Percentiles rank a stretch among this genome's conserved stretches.
phyloP scores from a whole-genome alignment of 2,113 vertebrate genomes.

The Notarius lentiginosus region DNA sequence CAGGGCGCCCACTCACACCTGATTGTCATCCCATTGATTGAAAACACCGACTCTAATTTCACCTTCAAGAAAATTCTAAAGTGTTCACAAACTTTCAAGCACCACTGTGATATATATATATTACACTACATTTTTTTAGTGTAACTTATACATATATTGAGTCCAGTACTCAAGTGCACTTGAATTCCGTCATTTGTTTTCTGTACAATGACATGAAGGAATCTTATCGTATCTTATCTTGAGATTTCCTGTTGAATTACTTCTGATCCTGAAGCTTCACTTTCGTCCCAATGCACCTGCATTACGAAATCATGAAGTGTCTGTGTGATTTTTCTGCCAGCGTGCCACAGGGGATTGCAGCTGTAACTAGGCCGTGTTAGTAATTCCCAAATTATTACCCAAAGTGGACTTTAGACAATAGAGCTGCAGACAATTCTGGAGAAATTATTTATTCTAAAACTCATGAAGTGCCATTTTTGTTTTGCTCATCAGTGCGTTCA shows the following conservation, averaged over 20 bases:
- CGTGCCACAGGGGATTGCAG: conserved; percentile 1
- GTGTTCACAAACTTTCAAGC: no score
- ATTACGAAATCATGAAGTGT: neutral
- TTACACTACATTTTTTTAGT: no score
- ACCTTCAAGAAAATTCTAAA: no score
- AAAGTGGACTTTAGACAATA: conserved; percentile 1
- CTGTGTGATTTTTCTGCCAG: conserved; percentile 15
- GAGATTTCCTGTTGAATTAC: conserved; percentile 15
- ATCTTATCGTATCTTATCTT: neutral
- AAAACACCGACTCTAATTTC: no score
- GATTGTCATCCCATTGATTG: no score
- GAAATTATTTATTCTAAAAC: conserved; percentile 2
- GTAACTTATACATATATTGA: no score
- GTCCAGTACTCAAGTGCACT: no score
- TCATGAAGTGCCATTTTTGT: neutral
- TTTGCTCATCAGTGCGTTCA: neutral
- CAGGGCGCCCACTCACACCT: no score
- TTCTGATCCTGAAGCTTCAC: neutral
- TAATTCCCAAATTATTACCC: conserved; percentile 12
- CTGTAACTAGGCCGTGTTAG: conserved; percentile 36
- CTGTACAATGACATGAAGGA: neutral
- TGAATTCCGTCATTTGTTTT: no score
- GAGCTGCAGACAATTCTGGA: neutral
- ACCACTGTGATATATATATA: no score
- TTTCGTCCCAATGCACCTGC: neutral